Evolutionary conservation across 1,140 invertebrate species (phyloP).

Genomic region (Paraescarpia echinospica): DNA sequence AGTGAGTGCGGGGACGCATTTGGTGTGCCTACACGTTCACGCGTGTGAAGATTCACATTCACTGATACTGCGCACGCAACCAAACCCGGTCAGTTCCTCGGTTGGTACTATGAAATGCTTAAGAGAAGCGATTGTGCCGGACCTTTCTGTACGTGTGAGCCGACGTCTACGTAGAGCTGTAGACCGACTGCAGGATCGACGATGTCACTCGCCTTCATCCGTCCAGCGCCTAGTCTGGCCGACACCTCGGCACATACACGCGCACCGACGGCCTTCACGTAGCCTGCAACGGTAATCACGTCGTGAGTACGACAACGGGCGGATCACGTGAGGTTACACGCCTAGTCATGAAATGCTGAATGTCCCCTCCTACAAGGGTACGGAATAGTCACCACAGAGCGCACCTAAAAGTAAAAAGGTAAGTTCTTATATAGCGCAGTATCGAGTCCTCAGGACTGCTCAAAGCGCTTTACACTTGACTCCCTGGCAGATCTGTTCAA

Average conservation of each 20-base stretch:
- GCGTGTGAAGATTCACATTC: too few species aligned
- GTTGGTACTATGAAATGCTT: neutral
- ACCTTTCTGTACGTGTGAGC: conserved; percentile 55
- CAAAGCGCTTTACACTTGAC: too few species aligned
- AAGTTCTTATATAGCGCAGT: neutral
- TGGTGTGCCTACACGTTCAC: neutral
- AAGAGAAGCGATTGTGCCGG: neutral
- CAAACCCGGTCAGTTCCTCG: too few species aligned
- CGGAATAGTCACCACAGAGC: neutral
- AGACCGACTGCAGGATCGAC: conserved; percentile 61
- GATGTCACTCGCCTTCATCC: conserved; percentile 47
- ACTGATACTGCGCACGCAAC: too few species aligned
- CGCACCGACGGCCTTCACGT: conserved; percentile 56
- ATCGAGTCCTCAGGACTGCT: too few species aligned
- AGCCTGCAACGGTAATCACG: conserved; percentile 47
- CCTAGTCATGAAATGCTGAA: neutral
- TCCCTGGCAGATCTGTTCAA: too few species aligned
- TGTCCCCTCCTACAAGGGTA: too few species aligned
- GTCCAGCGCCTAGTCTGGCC: conserved; percentile 58
- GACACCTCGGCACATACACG: conserved; percentile 54
- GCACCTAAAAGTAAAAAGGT: neutral
- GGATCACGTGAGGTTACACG: neutral
- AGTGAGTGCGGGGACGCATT: too few species aligned
- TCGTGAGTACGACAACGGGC: neutral
- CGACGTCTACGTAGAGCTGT: conserved; percentile 49